phyloP scores from a whole-genome alignment of 2,797 vertebrate genomes.

The Macropus fuliginosus region DNA sequence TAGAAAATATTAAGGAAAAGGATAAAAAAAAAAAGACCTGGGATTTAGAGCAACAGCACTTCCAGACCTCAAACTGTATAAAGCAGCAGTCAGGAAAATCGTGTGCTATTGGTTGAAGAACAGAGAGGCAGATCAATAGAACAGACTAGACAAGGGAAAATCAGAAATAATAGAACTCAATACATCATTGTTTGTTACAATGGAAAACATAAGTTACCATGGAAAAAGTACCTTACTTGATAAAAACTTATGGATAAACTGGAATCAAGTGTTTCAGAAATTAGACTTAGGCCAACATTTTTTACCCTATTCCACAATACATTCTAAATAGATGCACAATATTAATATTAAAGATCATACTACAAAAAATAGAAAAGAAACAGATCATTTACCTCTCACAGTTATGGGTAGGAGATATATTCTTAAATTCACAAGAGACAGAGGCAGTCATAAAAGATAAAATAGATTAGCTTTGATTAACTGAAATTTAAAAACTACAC shows the following conservation, averaged over 20 bases:
- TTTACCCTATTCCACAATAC: not conserved
- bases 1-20: not conserved
- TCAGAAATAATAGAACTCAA: not conserved
- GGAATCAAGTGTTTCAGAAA: not conserved
- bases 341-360: not conserved
- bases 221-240: not conserved
- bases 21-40: not conserved
- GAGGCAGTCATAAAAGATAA: too few species aligned
- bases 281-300: not conserved
- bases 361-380: not conserved
- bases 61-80: not conserved
- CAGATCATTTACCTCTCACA: not conserved
- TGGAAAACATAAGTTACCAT: not conserved
- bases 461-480: not conserved
- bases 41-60: not conserved
- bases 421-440: not conserved
- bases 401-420: not conserved
- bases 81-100: not conserved
- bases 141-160: not conserved
- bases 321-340: too few species aligned
- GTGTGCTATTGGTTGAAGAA: not conserved
- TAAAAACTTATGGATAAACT: not conserved
- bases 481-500: not conserved
- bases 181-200: not conserved
- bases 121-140: not conserved